Conservation (phyloP, 2,113 vertebrate species). For the Ptilonorhynchus violaceus region DNA sequence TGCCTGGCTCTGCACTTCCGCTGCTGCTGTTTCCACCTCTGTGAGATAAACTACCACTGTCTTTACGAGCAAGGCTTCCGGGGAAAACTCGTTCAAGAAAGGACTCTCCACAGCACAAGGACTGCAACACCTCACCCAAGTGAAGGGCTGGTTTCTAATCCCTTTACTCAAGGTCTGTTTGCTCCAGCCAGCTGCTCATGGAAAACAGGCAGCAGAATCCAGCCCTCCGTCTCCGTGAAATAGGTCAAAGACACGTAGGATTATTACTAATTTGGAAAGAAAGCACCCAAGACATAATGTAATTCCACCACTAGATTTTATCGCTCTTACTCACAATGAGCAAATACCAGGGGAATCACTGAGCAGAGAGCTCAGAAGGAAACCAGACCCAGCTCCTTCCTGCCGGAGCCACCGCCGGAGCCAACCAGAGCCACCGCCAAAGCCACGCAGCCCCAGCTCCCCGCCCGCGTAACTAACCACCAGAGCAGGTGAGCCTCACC, state of each 20-base stretch:
- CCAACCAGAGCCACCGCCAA: background rate
- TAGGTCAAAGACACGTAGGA: background rate
- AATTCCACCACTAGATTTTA: conserved; percentile 22
- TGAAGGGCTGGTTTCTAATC: background rate
- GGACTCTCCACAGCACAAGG: background rate
- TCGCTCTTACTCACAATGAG: background rate
- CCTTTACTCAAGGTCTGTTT: background rate
- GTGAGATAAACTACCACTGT: background rate
- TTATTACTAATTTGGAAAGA: background rate
- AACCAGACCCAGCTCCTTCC: background rate
- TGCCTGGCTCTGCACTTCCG: accelerated
- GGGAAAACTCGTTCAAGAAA: background rate
- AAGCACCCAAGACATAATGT: background rate
- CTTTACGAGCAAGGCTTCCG: background rate
- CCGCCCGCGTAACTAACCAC: background rate
- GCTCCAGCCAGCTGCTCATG: background rate
- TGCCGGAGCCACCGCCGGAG: accelerated
- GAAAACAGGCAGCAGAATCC: background rate
- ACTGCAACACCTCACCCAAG: background rate
- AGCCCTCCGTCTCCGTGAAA: background rate
- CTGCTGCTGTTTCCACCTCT: background rate
- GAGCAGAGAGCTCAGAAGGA: background rate
- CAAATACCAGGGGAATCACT: background rate
- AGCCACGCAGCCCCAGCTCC: background rate
- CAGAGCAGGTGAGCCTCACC: background rate